These are phyloP conservation scores for Catostylus mosaicus DNA, from an alignment of 30 jellyfish, hydroid and myxozoan species.

Conservation along the genomic window DNA sequence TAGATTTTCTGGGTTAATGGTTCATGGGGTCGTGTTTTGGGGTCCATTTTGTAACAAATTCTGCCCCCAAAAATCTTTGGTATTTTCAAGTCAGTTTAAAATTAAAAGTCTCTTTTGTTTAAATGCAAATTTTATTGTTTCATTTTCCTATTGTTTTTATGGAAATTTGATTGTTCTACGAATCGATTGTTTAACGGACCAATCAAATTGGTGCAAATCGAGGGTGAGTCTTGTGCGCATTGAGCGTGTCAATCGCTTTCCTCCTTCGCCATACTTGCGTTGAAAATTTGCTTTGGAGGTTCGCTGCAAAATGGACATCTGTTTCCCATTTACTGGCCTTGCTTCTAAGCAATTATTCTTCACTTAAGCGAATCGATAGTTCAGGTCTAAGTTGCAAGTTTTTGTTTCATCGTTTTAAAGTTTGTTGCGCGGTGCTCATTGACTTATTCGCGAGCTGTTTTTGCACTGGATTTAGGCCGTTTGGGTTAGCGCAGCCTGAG, in stretches of 20 bases:
- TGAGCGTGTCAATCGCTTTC: conserved; percentile 93
- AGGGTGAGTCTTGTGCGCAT: conserved; percentile 96
- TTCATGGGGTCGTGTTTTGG: too few relatives aligned
- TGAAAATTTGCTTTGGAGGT: conserved; percentile 39
- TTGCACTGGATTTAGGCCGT: conserved; percentile 20
- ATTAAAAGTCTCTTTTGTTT: conserved; percentile 1
- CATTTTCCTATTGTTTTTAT: neutral
- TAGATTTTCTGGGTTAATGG: too few relatives aligned
- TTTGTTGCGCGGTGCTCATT: neutral
- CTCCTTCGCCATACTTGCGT: conserved; percentile 51
- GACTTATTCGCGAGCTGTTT: conserved; percentile 18
- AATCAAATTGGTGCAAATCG: conserved; percentile 68
- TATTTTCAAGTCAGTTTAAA: too few relatives aligned
- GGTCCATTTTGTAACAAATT: too few relatives aligned
- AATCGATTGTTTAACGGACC: conserved; percentile 13
- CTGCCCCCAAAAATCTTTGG: too few relatives aligned
- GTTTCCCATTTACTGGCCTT: conserved; percentile 31
- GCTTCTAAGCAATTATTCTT: conserved; percentile 14
- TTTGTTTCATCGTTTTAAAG: neutral
- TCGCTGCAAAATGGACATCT: conserved; percentile 60
- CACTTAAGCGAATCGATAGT: conserved; percentile 14
- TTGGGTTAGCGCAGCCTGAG: neutral
- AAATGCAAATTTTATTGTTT: conserved; percentile 32
- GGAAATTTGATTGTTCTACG: conserved; percentile 22
- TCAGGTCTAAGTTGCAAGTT: neutral